Percentiles rank a stretch among this genome's conserved stretches.
Evolutionary conservation across 1,140 invertebrate genomes (phyloP).

Genomic region (Euura saliciscinereae): DNA sequence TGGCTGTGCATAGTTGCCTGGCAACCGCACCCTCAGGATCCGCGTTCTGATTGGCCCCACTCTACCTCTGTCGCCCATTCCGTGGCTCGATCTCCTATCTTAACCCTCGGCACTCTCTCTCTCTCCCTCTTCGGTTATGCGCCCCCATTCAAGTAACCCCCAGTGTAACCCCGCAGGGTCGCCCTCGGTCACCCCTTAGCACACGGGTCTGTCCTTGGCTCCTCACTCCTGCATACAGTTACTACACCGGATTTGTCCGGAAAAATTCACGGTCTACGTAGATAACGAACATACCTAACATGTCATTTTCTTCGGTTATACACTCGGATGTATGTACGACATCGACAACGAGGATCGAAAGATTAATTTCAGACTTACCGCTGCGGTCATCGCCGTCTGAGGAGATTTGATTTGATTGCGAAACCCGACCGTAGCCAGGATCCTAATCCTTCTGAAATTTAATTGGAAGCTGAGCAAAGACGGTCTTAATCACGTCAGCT

Average conservation of each 20-base stretch:
- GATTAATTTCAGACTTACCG: neutral
- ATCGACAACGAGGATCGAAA: neutral
- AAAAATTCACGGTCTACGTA: too few species aligned
- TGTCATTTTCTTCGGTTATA: too few species aligned
- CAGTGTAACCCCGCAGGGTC: constrained; percentile 20
- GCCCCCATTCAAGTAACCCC: neutral
- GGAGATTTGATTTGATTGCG: constrained; percentile 9
- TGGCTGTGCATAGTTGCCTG: constrained; percentile 51
- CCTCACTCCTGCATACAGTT: neutral
- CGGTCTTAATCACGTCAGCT: neutral
- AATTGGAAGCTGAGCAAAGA: constrained; percentile 8
- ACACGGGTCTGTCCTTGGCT: constrained; percentile 19
- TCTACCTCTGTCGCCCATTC: neutral
- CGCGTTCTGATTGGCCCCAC: constrained; percentile 43
- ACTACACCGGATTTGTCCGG: too few species aligned
- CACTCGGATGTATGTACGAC: neutral
- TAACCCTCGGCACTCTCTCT: constrained; percentile 8
- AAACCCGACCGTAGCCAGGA: neutral
- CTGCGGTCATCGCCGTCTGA: neutral
- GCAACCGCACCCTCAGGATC: constrained; percentile 58
- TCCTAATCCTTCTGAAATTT: constrained; percentile 4
- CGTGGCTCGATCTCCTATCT: constrained; percentile 1
- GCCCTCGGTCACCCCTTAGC: constrained; percentile 21
- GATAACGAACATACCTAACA: too few species aligned
- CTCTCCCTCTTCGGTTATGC: constrained; percentile 30